Conservation (phyloP, 1,140 invertebrate genomes). For the Hyles euphorbiae region DNA sequence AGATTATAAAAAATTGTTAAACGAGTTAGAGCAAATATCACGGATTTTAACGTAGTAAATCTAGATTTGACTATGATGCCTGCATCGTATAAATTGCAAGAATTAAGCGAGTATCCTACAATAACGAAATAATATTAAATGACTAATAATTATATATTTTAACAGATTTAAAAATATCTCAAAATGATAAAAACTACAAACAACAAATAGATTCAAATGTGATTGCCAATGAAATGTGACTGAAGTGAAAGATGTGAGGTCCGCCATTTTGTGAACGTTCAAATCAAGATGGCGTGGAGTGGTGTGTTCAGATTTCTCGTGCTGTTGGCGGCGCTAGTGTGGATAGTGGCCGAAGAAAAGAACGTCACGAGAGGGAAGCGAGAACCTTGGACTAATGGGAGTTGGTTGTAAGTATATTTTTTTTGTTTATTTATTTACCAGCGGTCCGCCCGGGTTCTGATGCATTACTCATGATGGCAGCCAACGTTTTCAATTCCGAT, state of each 20-base stretch:
- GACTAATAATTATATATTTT: no score
- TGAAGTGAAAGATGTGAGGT: constrained; percentile 25
- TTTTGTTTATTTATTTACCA: not conserved
- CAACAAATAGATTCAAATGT: no score
- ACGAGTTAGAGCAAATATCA: no score
- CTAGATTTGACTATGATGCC: no score
- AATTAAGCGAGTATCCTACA: no score
- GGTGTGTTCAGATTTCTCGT: constrained; percentile 48
- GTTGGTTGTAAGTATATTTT: constrained; percentile 65
- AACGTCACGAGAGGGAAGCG: constrained; percentile 31
- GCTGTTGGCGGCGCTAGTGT: constrained; percentile 43
- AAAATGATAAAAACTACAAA: not conserved
- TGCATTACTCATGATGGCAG: no score
- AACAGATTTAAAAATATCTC: not conserved
- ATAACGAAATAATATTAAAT: no score
- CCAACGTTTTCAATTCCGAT: no score
- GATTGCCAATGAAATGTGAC: not conserved
- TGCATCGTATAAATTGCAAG: no score
- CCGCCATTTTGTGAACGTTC: constrained; percentile 24
- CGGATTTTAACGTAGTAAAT: no score
- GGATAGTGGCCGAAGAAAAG: constrained; percentile 37
- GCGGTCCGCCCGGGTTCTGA: no score
- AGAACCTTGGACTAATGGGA: constrained; percentile 61
- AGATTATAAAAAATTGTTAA: no score
- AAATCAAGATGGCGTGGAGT: constrained; percentile 44